A percentile compares a stretch with the other conserved stretches of the same genome.
Conservation (phyloP, 2,113 vertebrate genomes). For the Clarias macrocephalus region DNA sequence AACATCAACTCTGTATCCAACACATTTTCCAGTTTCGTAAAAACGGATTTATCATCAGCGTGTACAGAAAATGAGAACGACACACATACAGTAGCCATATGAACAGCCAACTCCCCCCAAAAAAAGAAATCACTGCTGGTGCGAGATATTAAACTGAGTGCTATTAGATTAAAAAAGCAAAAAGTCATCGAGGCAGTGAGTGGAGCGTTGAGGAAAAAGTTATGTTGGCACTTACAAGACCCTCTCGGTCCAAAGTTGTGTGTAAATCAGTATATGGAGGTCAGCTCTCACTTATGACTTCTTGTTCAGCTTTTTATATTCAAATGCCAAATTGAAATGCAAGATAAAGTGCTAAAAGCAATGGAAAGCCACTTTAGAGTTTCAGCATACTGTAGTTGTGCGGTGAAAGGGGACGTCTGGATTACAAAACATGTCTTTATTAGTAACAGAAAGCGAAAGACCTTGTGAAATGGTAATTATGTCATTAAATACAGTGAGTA, state of each 20-base stretch:
- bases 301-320: neutral
- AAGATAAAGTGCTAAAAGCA: constrained; percentile 1
- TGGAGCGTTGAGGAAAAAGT: neutral
- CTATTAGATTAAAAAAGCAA: neutral
- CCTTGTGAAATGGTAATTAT: constrained; percentile 53
- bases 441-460: constrained; percentile 48
- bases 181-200: neutral
- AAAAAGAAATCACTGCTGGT: too few species aligned
- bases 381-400: constrained; percentile 26
- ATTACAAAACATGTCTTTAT: constrained; percentile 46
- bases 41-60: neutral
- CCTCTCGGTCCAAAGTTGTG: neutral
- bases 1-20: neutral
- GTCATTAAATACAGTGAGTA: constrained; percentile 53
- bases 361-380: constrained; percentile 26
- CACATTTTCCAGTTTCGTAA: neutral
- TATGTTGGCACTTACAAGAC: neutral
- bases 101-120: neutral
- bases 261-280: neutral
- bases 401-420: constrained; percentile 25
- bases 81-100: neutral
- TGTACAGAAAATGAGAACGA: neutral
- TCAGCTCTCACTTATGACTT: neutral
- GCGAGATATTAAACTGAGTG: neutral
- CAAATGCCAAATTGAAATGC: constrained; percentile 10